Evolutionary conservation across 2,888 invertebrate species (phyloP), one percentile per base, ranked within the genome.

Genomic region (Ochropacha duplaris): DNA sequence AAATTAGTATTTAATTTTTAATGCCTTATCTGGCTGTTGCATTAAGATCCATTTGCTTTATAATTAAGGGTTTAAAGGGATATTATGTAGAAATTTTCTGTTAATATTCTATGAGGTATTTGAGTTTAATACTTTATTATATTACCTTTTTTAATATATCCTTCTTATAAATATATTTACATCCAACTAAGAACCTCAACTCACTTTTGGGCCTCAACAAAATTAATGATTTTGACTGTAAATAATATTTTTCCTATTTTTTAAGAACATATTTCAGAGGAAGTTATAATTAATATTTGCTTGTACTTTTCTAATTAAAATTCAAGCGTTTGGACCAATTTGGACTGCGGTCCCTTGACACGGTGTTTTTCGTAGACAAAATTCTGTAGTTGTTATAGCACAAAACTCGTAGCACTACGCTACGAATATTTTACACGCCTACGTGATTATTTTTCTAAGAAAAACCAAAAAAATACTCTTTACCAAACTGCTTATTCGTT

Each of bases 1-100:
- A 71, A 68, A 73, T 74, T 68, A 64, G 64, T 69, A 66, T 64
- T 73, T 63, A 73, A 79, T 78, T 77, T 75, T 79, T 75, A 55
- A 77, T 68, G 66, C 61, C 49, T 49, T 58, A 62, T 65, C 59
- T 62, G 56, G 52, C 52, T 22, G 28, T 24, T 52, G 52, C 52
- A 31, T 52, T 52, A 52, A 52, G 52, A 31, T 52, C 50, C 52
- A 52, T 52, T 31, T 52, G 52, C 31, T 52, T 52, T 52, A 12
- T 31, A 31, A 52, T 52, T 52, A 52, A 16, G 22, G 51, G 12
- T 52, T 22, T 28, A 51, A 31, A 31, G 14, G 52, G 19, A 22
- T 31, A 34, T 22, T 31, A 26, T 34, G 26, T 22, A 2, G 8
- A 50, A 22, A 12, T 50, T n/a, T n/a, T 22, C 24, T 12, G 26